These are phyloP conservation scores for Crotalus tigris DNA, from an alignment of 2,113 vertebrate species.

Conservation along the genomic window DNA sequence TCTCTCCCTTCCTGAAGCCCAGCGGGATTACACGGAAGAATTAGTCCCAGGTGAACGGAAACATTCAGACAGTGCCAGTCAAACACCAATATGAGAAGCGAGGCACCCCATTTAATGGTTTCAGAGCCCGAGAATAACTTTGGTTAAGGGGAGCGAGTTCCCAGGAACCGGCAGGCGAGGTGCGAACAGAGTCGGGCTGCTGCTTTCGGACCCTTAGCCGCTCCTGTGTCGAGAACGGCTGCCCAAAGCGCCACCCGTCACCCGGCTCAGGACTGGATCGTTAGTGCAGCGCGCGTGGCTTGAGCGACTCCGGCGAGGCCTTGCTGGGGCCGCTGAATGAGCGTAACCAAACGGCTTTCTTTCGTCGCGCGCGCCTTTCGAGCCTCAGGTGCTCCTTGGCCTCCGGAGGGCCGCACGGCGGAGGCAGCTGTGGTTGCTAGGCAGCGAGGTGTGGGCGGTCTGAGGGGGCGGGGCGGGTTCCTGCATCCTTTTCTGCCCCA, in stretches of 20 bases:
- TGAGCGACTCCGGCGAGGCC: background rate
- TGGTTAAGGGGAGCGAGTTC: background rate
- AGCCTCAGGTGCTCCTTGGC: constrained; percentile 21
- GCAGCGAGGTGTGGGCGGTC: constrained; percentile 58
- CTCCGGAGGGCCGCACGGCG: constrained; percentile 20
- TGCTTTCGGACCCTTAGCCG: background rate
- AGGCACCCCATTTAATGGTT: background rate
- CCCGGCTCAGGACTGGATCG: background rate
- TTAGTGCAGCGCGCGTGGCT: background rate
- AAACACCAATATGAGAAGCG: background rate
- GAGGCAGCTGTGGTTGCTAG: constrained; percentile 28
- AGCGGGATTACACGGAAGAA: background rate
- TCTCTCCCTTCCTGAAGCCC: background rate
- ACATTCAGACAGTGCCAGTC: background rate
- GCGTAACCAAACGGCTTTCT: background rate
- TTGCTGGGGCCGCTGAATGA: background rate
- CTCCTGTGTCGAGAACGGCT: background rate
- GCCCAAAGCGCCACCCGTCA: background rate
- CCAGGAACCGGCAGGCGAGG: background rate
- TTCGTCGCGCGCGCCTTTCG: background rate
- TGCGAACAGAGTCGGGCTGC: background rate
- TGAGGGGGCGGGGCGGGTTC: constrained; percentile 58
- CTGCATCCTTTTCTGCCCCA: constrained; percentile 30
- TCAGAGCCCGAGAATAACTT: background rate
- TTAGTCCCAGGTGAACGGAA: background rate